phyloP scores from a whole-genome alignment of 2,113 vertebrate species.

The Ranitomeya imitator region DNA sequence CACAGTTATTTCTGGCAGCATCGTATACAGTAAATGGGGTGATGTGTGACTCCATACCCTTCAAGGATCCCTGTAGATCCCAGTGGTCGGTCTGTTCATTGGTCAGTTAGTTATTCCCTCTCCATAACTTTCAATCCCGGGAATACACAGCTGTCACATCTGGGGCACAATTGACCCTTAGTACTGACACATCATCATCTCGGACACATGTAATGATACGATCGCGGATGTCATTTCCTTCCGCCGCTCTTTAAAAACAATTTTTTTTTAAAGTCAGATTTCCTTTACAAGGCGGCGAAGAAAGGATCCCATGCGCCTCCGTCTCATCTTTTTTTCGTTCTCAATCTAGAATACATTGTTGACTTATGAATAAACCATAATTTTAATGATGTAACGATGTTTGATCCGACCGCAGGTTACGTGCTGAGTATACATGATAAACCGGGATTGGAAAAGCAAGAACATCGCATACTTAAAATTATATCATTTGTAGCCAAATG shows the following conservation, averaged over 20 bases:
- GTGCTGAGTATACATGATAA: slow-evolving; percentile 30
- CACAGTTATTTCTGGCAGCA: too few species aligned
- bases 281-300: not conserved
- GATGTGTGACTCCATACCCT: too few species aligned
- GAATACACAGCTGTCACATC: not conserved
- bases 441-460: not conserved
- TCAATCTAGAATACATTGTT: slow-evolving; percentile 11
- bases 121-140: too few species aligned
- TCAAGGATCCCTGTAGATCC: too few species aligned
- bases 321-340: not conserved
- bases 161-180: not conserved
- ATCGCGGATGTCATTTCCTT: not conserved
- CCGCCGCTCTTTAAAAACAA: not conserved
- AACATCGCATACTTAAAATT: not conserved
- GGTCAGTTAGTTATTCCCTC: too few species aligned
- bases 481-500: not conserved
- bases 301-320: not conserved
- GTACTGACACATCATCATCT: not conserved
- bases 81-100: too few species aligned
- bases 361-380: slow-evolving; percentile 53
- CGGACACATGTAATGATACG: not conserved
- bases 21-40: too few species aligned
- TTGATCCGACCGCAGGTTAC: slow-evolving; percentile 20
- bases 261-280: not conserved
- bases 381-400: slow-evolving; percentile 48